A percentile compares a stretch with the other conserved stretches of the same genome.
These are phyloP conservation scores for Apistogramma diplotaenia DNA, from an alignment of 2,113 vertebrate genomes.

Conservation along the genomic window DNA sequence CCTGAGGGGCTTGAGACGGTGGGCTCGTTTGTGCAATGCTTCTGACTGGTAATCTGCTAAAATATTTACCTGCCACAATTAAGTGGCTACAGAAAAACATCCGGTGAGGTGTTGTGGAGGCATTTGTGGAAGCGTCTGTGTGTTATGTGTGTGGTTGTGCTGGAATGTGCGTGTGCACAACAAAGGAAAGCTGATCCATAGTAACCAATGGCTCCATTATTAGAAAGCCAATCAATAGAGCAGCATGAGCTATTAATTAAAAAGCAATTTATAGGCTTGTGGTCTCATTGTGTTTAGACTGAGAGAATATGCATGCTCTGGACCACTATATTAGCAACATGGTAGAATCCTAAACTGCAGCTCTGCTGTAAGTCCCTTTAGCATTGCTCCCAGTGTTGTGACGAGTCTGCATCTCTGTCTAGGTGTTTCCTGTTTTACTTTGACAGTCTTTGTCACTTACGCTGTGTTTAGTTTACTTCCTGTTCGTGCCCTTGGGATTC, in stretches of 20 bases:
- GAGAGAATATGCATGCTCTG: constrained; percentile 10
- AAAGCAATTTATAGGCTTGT: constrained; percentile 33
- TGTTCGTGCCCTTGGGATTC: too few species aligned
- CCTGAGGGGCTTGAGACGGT: background rate
- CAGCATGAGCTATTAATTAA: constrained; percentile 59
- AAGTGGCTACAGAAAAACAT: constrained; percentile 5
- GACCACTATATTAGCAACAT: background rate
- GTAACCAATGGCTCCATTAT: constrained; percentile 33
- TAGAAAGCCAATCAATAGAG: constrained; percentile 47
- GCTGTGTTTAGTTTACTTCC: too few species aligned
- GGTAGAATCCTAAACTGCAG: background rate
- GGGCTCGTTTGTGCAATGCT: background rate
- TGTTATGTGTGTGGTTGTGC: background rate
- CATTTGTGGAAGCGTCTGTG: background rate
- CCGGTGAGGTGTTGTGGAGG: background rate
- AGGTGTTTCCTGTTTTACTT: too few species aligned
- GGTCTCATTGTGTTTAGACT: background rate
- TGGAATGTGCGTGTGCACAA: background rate
- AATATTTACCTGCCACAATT: constrained; percentile 51
- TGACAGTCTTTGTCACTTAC: too few species aligned
- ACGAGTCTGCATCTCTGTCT: too few species aligned
- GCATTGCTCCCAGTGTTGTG: too few species aligned
- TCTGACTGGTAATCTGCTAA: constrained; percentile 31
- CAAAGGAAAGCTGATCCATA: constrained; percentile 26
- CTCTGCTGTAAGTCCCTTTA: background rate